These are phyloP conservation scores for Scolopax bukidnonensis DNA, from an alignment of 2,797 vertebrate genomes.

Conservation along the genomic window DNA sequence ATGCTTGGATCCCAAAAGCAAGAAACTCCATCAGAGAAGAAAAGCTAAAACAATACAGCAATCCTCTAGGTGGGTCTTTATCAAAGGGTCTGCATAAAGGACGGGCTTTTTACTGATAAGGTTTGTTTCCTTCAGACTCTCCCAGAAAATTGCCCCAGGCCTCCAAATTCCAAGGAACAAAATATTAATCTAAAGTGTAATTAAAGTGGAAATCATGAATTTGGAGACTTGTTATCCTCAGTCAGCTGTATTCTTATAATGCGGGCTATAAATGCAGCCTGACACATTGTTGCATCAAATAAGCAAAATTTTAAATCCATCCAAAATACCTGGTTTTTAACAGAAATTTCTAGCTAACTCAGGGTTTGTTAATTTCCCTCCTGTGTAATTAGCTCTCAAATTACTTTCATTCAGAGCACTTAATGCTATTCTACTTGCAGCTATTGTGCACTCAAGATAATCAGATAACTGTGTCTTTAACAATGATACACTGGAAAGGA, in stretches of 20 bases:
- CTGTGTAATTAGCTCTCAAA: neutral
- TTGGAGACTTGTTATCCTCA: neutral
- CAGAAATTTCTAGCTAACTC: neutral
- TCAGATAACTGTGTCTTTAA: neutral
- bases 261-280: neutral
- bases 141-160: neutral
- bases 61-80: neutral
- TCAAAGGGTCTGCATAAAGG: neutral
- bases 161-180: neutral
- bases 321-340: neutral
- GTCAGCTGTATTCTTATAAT: neutral
- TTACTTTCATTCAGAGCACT: neutral
- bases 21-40: neutral
- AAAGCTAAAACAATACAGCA: neutral
- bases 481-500: neutral
- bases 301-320: neutral
- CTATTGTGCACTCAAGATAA: neutral
- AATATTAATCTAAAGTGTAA: constrained; percentile 1
- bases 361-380: neutral
- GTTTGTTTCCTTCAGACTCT: neutral
- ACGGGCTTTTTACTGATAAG: neutral
- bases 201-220: neutral
- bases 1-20: neutral
- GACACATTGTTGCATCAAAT: neutral
- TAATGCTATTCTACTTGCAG: neutral